Evolutionary conservation across 1,140 invertebrate species (phyloP).

Genomic region (Tetragonula clypearis): DNA sequence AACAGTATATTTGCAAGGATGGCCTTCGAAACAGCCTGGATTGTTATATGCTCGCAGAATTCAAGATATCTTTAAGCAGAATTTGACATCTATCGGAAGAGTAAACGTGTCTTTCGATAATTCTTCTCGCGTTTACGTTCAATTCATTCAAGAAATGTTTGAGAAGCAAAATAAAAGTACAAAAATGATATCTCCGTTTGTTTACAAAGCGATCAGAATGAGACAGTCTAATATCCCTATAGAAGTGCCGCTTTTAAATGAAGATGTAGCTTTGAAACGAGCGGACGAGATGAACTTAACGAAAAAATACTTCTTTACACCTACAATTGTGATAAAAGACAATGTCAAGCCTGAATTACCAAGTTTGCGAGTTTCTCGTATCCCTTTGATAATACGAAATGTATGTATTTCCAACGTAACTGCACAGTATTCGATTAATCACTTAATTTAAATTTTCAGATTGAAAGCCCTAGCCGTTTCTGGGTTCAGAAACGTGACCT

Average conservation of each 20-base stretch:
- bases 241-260: constrained; percentile 81
- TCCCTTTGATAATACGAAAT: constrained; percentile 79
- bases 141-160: constrained; percentile 80
- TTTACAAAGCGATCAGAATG: constrained; percentile 91
- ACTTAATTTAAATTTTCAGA: constrained; percentile 70
- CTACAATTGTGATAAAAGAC: not conserved
- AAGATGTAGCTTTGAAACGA: constrained; percentile 41
- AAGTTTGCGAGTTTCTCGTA: constrained; percentile 79
- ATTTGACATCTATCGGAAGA: constrained; percentile 73
- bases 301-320: constrained; percentile 51
- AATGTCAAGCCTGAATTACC: constrained; percentile 78
- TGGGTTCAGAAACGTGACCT: constrained; percentile 83
- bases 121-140: constrained; percentile 83
- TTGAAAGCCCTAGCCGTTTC: constrained; percentile 84
- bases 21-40: constrained; percentile 87
- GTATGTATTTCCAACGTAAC: constrained; percentile 69
- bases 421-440: not conserved
- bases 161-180: constrained; percentile 74
- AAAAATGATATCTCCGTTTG: constrained; percentile 85
- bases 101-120: constrained; percentile 86
- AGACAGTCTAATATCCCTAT: constrained; percentile 82
- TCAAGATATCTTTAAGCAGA: constrained; percentile 81
- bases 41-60: constrained; percentile 86
- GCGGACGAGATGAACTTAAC: constrained; percentile 62
- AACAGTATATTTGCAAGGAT: constrained; percentile 89